Percentiles rank a stretch among this genome's conserved stretches.
Conservation (phyloP, 1,140 invertebrate genomes). For the Drosophila nigrodunni region DNA sequence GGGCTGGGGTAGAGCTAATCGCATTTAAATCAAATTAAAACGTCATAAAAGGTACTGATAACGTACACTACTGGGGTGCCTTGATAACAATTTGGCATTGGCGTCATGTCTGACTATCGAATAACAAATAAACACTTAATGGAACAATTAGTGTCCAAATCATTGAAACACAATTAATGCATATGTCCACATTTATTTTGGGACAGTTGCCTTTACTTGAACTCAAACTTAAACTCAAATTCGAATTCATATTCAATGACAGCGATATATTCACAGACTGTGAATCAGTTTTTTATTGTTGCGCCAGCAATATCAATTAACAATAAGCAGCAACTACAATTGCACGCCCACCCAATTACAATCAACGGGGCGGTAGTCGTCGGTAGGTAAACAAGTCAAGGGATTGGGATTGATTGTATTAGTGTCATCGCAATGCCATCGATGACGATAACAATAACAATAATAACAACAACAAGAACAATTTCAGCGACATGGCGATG, state of each 20-base stretch:
- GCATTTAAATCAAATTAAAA: constrained; percentile 17
- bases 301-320: constrained; percentile 69
- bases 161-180: constrained; percentile 21
- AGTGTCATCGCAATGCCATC: constrained; percentile 49
- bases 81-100: constrained; percentile 35
- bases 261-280: constrained; percentile 50
- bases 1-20: background rate
- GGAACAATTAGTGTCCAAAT: constrained; percentile 62
- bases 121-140: constrained; percentile 40
- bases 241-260: constrained; percentile 52
- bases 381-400: constrained; percentile 54
- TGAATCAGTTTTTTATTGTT: constrained; percentile 41
- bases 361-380: constrained; percentile 1
- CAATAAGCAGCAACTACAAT: constrained; percentile 43
- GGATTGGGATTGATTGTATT: constrained; percentile 72
- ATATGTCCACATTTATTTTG: constrained; percentile 16
- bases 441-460: constrained; percentile 38
- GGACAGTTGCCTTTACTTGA: constrained; percentile 48
- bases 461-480: constrained; percentile 12
- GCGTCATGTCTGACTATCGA: constrained; percentile 51
- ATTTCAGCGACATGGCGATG: constrained; percentile 38
- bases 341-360: constrained; percentile 50
- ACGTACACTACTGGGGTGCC: background rate
- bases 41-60: constrained; percentile 20
- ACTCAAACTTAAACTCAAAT: constrained; percentile 50